These are phyloP conservation scores for Temnopleurus reevesii DNA, from an alignment of 53 echinoderm and acorn worm genomes.

Conservation along the genomic window DNA sequence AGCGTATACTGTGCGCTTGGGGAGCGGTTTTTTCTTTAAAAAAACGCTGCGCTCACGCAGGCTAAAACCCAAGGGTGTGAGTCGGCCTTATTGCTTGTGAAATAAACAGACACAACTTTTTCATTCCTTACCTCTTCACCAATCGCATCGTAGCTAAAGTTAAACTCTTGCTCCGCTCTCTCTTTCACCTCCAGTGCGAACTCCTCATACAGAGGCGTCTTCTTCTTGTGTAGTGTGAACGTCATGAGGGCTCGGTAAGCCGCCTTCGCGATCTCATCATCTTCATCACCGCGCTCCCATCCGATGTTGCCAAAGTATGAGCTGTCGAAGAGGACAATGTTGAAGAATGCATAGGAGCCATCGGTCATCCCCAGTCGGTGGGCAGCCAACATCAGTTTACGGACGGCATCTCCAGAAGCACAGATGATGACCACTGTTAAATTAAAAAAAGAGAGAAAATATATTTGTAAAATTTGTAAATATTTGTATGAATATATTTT, in stretches of 20 bases:
- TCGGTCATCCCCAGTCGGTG: slow-evolving; percentile 87
- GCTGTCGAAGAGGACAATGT: slow-evolving; percentile 95
- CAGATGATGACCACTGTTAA: slow-evolving; percentile 94
- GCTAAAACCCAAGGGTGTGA: too few relatives aligned
- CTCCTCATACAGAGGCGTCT: slow-evolving; percentile 61
- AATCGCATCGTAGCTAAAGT: slow-evolving; percentile 82
- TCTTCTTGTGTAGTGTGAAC: slow-evolving; percentile 81
- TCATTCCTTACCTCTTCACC: slow-evolving; percentile 71
- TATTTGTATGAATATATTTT: too few relatives aligned
- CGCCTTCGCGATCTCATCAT: slow-evolving; percentile 77
- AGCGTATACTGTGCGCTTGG: too few relatives aligned
- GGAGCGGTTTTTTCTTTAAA: too few relatives aligned
- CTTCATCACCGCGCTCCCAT: slow-evolving; percentile 79
- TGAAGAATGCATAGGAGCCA: slow-evolving; percentile 96
- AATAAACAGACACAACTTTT: too few relatives aligned
- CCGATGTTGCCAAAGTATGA: slow-evolving; percentile 82
- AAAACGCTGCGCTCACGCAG: too few relatives aligned
- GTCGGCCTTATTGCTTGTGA: too few relatives aligned
- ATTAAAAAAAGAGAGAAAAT: not conserved
- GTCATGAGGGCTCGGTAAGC: slow-evolving; percentile 96
- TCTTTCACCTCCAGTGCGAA: slow-evolving; percentile 83
- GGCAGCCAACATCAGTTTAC: slow-evolving; percentile 92
- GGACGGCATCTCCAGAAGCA: slow-evolving; percentile 90
- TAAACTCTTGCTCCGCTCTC: slow-evolving; percentile 61
- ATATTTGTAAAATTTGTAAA: too few relatives aligned